Conservation (phyloP, 2,888 invertebrate genomes). For the Bimastos eiseni region DNA sequence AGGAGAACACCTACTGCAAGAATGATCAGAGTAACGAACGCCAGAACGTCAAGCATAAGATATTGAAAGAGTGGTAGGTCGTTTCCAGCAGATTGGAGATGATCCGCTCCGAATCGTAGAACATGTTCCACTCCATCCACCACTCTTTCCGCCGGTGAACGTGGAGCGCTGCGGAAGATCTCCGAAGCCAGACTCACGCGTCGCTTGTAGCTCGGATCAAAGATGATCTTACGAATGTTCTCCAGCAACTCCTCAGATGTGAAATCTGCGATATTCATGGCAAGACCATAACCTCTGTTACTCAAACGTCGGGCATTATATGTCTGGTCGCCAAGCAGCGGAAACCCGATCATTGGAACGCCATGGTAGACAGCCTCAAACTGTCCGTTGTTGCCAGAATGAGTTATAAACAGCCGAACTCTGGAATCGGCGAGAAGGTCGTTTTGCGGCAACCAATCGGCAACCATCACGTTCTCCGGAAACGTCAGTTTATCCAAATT, state of each 20-base stretch:
- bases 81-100: slow-evolving; percentile 32
- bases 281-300: slow-evolving; percentile 29
- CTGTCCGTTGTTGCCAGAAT: slow-evolving; percentile 38
- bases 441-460: slow-evolving; percentile 36
- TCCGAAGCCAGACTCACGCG: slow-evolving; percentile 35
- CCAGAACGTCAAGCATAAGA: slow-evolving; percentile 44
- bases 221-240: slow-evolving; percentile 18
- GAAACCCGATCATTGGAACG: slow-evolving; percentile 38
- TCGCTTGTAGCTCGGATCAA: slow-evolving; percentile 26
- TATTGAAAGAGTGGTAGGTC: slow-evolving; percentile 37
- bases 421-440: slow-evolving; percentile 33
- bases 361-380: slow-evolving; percentile 37
- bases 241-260: slow-evolving; percentile 8
- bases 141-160: slow-evolving; percentile 31
- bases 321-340: slow-evolving; percentile 32
- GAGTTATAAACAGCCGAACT: slow-evolving; percentile 35
- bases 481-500: slow-evolving; percentile 20
- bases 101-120: slow-evolving; percentile 32
- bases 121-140: slow-evolving; percentile 38
- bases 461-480: slow-evolving; percentile 32
- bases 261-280: slow-evolving; percentile 25
- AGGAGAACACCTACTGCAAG: not conserved
- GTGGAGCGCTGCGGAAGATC: slow-evolving; percentile 26
- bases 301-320: slow-evolving; percentile 29
- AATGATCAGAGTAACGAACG: slow-evolving; percentile 7